Evolutionary conservation across 2,888 invertebrate genomes (phyloP).

Genomic region (Phalera bucephala): DNA sequence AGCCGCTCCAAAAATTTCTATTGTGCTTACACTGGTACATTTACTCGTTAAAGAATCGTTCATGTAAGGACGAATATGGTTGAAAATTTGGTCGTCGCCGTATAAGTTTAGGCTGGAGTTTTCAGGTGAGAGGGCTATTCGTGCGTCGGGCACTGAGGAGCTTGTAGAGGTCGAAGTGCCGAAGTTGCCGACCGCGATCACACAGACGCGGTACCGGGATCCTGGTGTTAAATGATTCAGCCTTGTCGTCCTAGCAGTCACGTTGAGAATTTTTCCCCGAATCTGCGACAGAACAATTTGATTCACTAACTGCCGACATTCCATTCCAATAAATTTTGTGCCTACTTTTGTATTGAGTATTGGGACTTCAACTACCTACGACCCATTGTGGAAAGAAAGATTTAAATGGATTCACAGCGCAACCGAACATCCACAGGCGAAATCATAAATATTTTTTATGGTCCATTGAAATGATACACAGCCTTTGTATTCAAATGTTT

Average conservation of each 20-base stretch:
- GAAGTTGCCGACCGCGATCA: conserved; percentile 91
- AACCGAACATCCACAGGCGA: conserved; percentile 66
- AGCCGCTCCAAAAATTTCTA: conserved; percentile 87
- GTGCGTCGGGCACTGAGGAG: conserved; percentile 75
- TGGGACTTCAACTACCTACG: conserved; percentile 46
- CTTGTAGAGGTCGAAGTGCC: conserved; percentile 69
- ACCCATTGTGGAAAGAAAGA: conserved; percentile 61
- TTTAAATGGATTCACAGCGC: conserved; percentile 69
- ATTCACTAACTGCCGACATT: not conserved
- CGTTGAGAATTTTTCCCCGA: conserved; percentile 89
- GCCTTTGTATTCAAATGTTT: conserved; percentile 80
- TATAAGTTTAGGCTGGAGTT: conserved; percentile 63
- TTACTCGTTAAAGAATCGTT: conserved; percentile 89
- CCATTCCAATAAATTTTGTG: conserved; percentile 10
- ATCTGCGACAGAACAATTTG: conserved; percentile 77
- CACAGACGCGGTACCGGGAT: conserved; percentile 93
- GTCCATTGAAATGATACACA: conserved; percentile 81
- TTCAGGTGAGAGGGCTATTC: conserved; percentile 68
- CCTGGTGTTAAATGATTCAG: conserved; percentile 90
- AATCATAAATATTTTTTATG: conserved; percentile 82
- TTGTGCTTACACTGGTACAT: conserved; percentile 89
- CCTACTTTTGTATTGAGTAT: conserved; percentile 27
- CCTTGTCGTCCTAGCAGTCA: conserved; percentile 88
- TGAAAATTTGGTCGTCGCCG: conserved; percentile 84
- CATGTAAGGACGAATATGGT: conserved; percentile 62